These are phyloP conservation scores for Phycodurus eques DNA, from an alignment of 2,113 vertebrate genomes.

Conservation along the genomic window DNA sequence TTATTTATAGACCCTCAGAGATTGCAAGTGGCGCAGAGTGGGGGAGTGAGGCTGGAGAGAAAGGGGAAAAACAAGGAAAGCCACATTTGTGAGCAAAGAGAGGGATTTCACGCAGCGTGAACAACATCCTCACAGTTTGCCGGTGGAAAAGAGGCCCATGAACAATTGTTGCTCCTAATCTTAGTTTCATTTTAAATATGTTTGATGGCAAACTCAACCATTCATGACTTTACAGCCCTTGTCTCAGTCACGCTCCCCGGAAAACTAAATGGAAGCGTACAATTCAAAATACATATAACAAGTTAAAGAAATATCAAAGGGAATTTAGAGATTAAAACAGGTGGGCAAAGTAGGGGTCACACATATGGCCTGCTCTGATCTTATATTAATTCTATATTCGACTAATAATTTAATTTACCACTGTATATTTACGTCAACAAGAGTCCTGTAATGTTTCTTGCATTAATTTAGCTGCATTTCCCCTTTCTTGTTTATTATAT, in stretches of 20 bases:
- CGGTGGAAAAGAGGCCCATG: neutral
- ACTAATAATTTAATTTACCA: too few relatives aligned
- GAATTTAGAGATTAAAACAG: neutral
- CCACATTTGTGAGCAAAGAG: constrained; percentile 45
- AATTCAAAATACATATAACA: too few relatives aligned
- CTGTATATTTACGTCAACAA: neutral
- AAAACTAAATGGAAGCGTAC: too few relatives aligned
- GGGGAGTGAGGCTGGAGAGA: constrained; percentile 26
- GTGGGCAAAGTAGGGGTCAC: neutral
- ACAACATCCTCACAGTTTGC: constrained; percentile 37
- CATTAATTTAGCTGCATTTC: neutral
- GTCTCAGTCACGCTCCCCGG: too few relatives aligned
- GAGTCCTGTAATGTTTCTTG: neutral
- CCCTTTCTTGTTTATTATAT: neutral
- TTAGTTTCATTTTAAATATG: too few relatives aligned
- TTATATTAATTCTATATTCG: too few relatives aligned
- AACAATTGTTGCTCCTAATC: neutral
- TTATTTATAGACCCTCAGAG: constrained; percentile 19
- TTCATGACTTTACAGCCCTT: too few relatives aligned
- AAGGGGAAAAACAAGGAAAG: constrained; percentile 43
- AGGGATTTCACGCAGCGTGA: constrained; percentile 35
- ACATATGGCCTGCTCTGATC: too few relatives aligned
- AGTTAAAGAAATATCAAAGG: neutral
- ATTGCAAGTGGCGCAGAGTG: constrained; percentile 4
- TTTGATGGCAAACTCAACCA: too few relatives aligned